Conservation (phyloP, 2,797 vertebrate species). For the Lateolabrax maculatus region DNA sequence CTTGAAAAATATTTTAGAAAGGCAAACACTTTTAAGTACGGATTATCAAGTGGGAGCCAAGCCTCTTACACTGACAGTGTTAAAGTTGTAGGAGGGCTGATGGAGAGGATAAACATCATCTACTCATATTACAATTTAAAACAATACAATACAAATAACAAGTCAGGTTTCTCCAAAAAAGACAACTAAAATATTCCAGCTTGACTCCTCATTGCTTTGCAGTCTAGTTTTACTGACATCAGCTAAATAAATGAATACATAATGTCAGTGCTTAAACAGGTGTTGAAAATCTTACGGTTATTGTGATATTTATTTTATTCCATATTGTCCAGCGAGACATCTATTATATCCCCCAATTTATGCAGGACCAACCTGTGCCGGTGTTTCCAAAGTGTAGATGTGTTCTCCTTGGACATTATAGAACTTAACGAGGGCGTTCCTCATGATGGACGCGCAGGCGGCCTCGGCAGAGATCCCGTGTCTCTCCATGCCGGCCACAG, state of each 20-base stretch:
- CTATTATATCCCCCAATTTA: neutral
- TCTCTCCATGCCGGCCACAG: conserved; percentile 97
- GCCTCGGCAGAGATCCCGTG: conserved; percentile 89
- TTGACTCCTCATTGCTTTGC: neutral
- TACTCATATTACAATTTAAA: neutral
- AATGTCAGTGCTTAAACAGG: neutral
- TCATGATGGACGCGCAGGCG: conserved; percentile 87
- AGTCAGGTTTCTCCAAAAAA: too few species aligned
- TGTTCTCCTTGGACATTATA: conserved; percentile 98
- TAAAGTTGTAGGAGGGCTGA: too few species aligned
- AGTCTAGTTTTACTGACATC: neutral
- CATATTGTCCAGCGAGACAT: neutral
- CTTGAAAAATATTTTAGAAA: too few species aligned
- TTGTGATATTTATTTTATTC: neutral
- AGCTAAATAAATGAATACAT: neutral
- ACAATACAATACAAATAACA: too few species aligned
- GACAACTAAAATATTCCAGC: neutral
- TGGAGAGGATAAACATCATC: neutral
- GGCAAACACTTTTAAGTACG: too few species aligned
- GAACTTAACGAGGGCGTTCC: conserved; percentile 96
- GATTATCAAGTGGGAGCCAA: neutral
- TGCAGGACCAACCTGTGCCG: conserved; percentile 89
- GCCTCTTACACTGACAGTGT: neutral
- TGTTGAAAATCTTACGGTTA: neutral
- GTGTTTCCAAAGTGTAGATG: conserved; percentile 98